phyloP scores from a whole-genome alignment of 2,888 invertebrate genomes.

The Actias luna region DNA sequence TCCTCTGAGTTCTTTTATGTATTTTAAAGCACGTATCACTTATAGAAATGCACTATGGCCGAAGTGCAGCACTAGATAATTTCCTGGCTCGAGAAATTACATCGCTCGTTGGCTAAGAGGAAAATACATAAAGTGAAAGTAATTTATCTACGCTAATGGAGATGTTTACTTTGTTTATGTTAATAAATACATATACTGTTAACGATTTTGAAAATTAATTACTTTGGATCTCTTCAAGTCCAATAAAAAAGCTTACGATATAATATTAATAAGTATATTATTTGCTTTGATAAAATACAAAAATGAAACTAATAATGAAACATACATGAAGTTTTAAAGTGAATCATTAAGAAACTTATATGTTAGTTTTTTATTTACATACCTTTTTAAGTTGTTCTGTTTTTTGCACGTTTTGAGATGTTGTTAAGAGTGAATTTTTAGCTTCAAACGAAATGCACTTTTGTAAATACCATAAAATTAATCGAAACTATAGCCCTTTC shows the following conservation, averaged over 20 bases:
- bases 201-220: background rate
- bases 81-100: constrained; percentile 22
- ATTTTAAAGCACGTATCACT: constrained; percentile 6
- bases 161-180: background rate
- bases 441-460: too few relatives aligned
- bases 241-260: background rate
- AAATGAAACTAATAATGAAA: too few relatives aligned
- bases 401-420: too few relatives aligned
- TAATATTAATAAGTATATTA: too few relatives aligned
- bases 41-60: constrained; percentile 7
- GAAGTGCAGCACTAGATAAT: constrained; percentile 18
- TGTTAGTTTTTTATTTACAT: too few relatives aligned
- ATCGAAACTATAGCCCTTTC: too few relatives aligned
- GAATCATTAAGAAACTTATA: too few relatives aligned
- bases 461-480: too few relatives aligned
- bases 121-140: constrained; percentile 15
- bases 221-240: background rate
- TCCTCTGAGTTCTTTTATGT: background rate
- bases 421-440: too few relatives aligned
- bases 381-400: too few relatives aligned
- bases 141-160: constrained; percentile 11
- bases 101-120: constrained; percentile 16
- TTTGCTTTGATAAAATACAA: too few relatives aligned
- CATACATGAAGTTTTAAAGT: too few relatives aligned
- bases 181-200: background rate